A percentile compares a stretch with the other conserved stretches of the same genome.
phyloP scores from a whole-genome alignment of 2,113 vertebrate species.

The Lathamus discolor region DNA sequence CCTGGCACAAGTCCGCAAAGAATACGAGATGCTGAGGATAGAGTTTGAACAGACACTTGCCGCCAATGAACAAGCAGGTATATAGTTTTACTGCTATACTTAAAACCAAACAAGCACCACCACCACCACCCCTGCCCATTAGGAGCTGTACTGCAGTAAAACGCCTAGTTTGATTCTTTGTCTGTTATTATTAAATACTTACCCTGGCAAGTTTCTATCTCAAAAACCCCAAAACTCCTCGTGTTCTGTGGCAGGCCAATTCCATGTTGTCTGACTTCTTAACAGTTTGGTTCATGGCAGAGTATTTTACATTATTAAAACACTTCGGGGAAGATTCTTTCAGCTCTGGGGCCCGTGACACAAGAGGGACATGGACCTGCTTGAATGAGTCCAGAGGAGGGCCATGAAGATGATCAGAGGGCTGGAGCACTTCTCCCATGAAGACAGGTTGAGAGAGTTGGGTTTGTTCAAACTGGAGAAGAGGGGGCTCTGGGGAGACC shows the following conservation, averaged over 20 bases:
- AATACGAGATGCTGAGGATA: conserved; percentile 97
- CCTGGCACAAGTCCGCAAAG: conserved; percentile 94
- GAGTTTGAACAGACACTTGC: conserved; percentile 98
- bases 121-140: accelerated
- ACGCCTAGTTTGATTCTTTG: not conserved
- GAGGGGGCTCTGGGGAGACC: not conserved
- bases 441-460: not conserved
- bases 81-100: not conserved
- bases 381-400: not conserved
- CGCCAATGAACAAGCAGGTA: conserved; percentile 98
- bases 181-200: not conserved
- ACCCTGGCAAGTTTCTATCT: not conserved
- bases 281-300: not conserved
- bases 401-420: not conserved
- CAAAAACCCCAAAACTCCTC: not conserved
- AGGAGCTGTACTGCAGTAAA: not conserved
- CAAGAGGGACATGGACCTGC: too few relatives aligned
- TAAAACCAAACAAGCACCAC: not conserved
- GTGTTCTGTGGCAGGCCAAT: not conserved
- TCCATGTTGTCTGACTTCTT: not conserved
- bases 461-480: not conserved
- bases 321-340: accelerated
- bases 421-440: not conserved
- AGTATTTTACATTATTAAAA: not conserved
- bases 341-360: not conserved